A percentile compares a stretch with the other conserved stretches of the same genome.
Evolutionary conservation across 2,113 vertebrate genomes (phyloP).

Genomic region (Myxocyprinus asiaticus): DNA sequence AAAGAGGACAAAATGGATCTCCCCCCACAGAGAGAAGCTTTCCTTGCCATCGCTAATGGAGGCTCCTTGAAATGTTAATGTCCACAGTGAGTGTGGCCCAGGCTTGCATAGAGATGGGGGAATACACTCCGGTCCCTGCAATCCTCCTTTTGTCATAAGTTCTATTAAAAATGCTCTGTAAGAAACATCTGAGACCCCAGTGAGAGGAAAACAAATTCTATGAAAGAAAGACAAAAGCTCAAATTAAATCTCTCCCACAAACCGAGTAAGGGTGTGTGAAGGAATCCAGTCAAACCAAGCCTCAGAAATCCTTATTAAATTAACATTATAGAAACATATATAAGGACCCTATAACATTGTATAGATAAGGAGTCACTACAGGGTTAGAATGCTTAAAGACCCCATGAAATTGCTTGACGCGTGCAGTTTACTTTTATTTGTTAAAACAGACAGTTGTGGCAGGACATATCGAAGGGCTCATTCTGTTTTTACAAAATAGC

Average conservation of each 20-base stretch:
- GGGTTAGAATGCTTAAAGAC: no score
- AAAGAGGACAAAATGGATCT: slow-evolving; percentile 90
- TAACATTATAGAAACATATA: no score
- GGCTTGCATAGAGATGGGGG: slow-evolving; percentile 89
- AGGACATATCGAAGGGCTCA: no score
- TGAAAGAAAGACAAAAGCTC: slow-evolving; percentile 32
- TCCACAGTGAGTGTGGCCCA: slow-evolving; percentile 81
- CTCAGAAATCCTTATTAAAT: not conserved
- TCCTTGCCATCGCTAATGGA: slow-evolving; percentile 87
- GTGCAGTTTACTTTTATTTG: no score
- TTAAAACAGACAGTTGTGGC: no score
- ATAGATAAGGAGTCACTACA: no score
- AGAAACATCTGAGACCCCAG: slow-evolving; percentile 74
- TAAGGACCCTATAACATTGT: no score
- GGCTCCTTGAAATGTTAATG: slow-evolving; percentile 97
- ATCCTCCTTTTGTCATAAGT: slow-evolving; percentile 83
- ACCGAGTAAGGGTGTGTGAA: slow-evolving; percentile 56
- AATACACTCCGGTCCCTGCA: slow-evolving; percentile 80
- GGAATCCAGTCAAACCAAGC: slow-evolving; percentile 57
- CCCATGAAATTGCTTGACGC: no score
- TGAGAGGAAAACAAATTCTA: slow-evolving; percentile 42
- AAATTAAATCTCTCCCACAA: slow-evolving; percentile 52
- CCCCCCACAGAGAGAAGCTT: slow-evolving; percentile 86
- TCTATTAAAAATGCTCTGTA: slow-evolving; percentile 78
- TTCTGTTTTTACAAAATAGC: no score